Conservation (phyloP, 2,113 vertebrate species). For the Nyctereutes procyonoides region DNA sequence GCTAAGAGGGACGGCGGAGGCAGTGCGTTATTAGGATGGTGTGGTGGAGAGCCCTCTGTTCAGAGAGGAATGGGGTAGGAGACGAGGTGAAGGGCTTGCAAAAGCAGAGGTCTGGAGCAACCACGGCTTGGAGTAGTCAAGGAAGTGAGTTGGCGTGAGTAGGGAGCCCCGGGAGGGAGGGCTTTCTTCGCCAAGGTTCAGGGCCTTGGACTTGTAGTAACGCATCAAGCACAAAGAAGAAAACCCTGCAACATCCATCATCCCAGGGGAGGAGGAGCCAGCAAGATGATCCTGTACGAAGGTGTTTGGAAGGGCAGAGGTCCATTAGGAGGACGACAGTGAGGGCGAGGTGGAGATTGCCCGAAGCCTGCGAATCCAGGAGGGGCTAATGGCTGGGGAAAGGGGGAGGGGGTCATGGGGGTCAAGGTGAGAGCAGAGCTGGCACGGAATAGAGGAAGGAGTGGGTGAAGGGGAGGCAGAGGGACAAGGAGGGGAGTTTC, state of each 20-base stretch:
- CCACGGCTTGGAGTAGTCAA: no score
- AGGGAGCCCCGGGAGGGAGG: fast-evolving
- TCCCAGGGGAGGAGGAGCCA: no score
- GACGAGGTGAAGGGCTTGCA: not conserved
- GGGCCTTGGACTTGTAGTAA: not conserved
- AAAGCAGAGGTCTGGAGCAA: not conserved
- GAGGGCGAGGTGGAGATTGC: no score
- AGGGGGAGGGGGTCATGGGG: not conserved
- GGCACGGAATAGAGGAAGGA: not conserved
- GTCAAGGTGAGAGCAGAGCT: not conserved
- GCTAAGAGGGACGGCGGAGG: not conserved
- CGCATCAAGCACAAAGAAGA: not conserved
- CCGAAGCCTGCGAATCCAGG: not conserved
- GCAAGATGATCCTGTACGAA: not conserved
- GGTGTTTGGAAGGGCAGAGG: not conserved
- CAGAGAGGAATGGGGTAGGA: not conserved
- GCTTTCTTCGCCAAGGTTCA: not conserved
- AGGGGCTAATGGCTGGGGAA: not conserved
- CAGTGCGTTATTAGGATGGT: not conserved
- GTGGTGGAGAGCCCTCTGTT: not conserved
- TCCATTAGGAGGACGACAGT: not conserved
- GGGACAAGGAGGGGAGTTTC: not conserved
- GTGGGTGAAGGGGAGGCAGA: not conserved
- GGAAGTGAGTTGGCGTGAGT: no score
- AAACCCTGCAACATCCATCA: not conserved